Percentiles rank a stretch among this genome's conserved stretches.
phyloP scores from a whole-genome alignment of 2,797 vertebrate genomes.

The Gymnopithys bicolor region DNA sequence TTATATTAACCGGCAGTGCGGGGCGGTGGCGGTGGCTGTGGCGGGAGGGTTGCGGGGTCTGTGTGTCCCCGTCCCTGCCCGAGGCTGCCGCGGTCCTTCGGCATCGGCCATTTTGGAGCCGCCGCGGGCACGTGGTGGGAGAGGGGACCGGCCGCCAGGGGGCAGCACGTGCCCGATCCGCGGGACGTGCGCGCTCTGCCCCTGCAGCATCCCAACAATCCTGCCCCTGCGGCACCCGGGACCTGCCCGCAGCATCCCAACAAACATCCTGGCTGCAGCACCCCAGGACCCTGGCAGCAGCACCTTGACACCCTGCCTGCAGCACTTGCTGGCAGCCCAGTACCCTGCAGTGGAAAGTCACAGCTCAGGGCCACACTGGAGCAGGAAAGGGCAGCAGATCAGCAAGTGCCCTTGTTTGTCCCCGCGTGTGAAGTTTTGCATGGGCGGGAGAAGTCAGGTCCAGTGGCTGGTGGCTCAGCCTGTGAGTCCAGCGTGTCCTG shows the following conservation, averaged over 20 bases:
- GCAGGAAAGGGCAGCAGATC: not conserved
- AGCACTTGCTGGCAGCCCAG: accelerated
- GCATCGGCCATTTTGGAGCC: constrained; percentile 49
- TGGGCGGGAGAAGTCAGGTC: not conserved
- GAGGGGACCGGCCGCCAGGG: not conserved
- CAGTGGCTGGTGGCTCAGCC: accelerated
- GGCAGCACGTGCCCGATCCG: not conserved
- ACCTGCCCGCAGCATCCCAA: no score
- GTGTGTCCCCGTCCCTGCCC: not conserved
- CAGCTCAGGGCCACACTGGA: accelerated
- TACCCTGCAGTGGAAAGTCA: accelerated
- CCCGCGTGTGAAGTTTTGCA: accelerated
- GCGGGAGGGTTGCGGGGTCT: accelerated
- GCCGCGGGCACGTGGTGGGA: no score
- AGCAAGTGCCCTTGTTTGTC: not conserved
- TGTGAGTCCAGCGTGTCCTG: no score
- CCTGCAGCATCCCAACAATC: no score
- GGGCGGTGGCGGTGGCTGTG: no score
- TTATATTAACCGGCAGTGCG: accelerated
- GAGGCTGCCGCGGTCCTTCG: not conserved
- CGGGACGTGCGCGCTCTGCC: no score
- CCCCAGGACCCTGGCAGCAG: no score
- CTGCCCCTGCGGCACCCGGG: no score
- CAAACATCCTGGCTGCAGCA: no score
- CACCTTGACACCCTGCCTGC: accelerated